Evolutionary conservation across 2,113 vertebrate species (phyloP).

Genomic region (Xiphophorus maculatus): DNA sequence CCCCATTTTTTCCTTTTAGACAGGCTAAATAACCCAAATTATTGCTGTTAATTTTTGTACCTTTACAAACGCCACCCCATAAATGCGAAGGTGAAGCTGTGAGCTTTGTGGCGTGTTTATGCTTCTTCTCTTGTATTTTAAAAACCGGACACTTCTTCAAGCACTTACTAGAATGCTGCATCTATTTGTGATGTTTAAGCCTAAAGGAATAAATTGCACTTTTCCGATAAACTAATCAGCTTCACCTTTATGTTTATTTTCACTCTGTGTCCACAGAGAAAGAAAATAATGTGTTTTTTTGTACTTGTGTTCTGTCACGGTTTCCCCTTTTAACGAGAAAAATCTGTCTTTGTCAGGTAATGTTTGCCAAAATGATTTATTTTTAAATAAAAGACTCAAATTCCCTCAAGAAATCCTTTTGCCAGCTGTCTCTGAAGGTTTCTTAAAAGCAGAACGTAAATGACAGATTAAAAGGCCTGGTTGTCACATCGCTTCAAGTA

Average conservation of each 20-base stretch:
- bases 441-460: slow-evolving; percentile 25
- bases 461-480: slow-evolving; percentile 39
- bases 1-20: too few species aligned
- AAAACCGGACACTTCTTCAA: slow-evolving; percentile 36
- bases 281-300: background rate
- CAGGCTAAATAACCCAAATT: too few species aligned
- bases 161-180: slow-evolving; percentile 68
- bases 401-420: slow-evolving; percentile 54
- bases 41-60: too few species aligned
- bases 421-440: slow-evolving; percentile 19
- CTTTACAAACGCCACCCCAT: too few species aligned
- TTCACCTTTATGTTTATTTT: slow-evolving; percentile 29
- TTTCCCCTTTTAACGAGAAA: slow-evolving; percentile 55
- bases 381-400: slow-evolving; percentile 72
- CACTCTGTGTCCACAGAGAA: background rate
- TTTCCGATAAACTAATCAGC: slow-evolving; percentile 31
- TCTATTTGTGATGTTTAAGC: slow-evolving; percentile 51
- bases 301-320: slow-evolving; percentile 45
- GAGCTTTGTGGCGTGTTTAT: slow-evolving; percentile 34
- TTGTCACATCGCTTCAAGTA: slow-evolving; percentile 45
- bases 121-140: slow-evolving; percentile 21
- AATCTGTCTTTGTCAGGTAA: slow-evolving; percentile 58
- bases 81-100: slow-evolving; percentile 39
- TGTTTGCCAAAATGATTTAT: slow-evolving; percentile 52
- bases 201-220: slow-evolving; percentile 67